Evolutionary conservation across 2,888 invertebrate species (phyloP).

Genomic region (Atherix ibis): DNA sequence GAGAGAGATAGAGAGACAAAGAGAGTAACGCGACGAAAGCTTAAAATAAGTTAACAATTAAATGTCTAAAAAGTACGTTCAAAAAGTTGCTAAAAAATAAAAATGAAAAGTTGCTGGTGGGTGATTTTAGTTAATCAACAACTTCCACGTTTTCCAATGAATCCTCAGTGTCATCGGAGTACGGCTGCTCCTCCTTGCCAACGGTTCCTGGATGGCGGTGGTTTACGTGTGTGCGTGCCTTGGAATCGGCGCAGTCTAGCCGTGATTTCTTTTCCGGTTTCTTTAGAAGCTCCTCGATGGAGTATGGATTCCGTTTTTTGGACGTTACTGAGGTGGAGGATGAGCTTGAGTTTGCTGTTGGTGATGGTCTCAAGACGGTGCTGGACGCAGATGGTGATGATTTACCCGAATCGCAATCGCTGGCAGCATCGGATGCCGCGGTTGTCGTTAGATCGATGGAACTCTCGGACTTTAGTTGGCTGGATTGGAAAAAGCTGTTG

Average conservation of each 20-base stretch:
- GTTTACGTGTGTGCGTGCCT: not conserved
- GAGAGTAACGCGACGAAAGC: no score
- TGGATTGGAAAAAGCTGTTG: constrained; percentile 16
- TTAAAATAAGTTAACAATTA: no score
- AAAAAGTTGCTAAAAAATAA: no score
- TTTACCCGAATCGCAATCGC: constrained; percentile 32
- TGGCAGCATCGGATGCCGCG: constrained; percentile 23
- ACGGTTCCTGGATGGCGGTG: constrained; percentile 10
- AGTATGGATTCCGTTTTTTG: constrained; percentile 61
- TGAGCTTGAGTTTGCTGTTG: constrained; percentile 11
- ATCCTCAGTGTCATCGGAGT: constrained; percentile 21
- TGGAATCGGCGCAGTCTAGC: constrained; percentile 1
- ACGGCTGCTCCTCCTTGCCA: constrained; percentile 14
- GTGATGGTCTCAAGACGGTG: no score
- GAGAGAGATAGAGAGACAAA: no score
- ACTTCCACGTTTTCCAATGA: constrained; percentile 27
- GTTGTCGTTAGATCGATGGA: constrained; percentile 27
- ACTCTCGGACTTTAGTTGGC: constrained; percentile 24
- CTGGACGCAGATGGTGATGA: constrained; percentile 26
- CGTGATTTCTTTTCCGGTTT: constrained; percentile 48
- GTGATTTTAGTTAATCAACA: constrained; percentile 29
- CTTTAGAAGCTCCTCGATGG: constrained; percentile 72
- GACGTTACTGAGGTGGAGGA: constrained; percentile 12
- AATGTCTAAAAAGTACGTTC: no score
- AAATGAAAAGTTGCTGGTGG: no score